phyloP scores from a whole-genome alignment of 2,797 vertebrate genomes.

The Morus bassanus region DNA sequence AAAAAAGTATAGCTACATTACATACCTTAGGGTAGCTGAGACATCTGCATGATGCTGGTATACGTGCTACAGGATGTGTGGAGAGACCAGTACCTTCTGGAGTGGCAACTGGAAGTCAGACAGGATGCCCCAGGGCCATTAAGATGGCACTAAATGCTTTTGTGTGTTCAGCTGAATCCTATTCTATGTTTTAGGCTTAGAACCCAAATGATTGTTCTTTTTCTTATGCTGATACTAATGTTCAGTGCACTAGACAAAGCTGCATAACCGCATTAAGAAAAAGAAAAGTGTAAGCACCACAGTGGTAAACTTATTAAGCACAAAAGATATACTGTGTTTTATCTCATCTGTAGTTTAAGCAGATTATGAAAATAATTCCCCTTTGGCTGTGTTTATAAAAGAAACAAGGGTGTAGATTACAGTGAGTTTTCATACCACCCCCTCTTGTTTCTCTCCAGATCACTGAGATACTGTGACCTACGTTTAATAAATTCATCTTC shows the following conservation, averaged over 20 bases:
- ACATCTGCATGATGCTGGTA: not conserved
- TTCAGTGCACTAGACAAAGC: not conserved
- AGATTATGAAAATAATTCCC: not conserved
- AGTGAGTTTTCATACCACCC: not conserved
- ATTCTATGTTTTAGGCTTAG: not conserved
- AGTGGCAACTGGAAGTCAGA: not conserved
- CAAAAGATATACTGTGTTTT: not conserved
- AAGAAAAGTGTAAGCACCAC: not conserved
- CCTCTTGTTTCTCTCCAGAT: slow-evolving; percentile 73
- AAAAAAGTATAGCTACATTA: not conserved
- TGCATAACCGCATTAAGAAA: not conserved
- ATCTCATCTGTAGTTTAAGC: not conserved
- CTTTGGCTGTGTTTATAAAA: not conserved
- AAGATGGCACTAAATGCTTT: not conserved
- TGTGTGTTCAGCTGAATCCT: not conserved
- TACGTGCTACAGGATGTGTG: not conserved
- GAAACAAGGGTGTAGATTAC: not conserved
- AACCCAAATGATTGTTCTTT: not conserved
- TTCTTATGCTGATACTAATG: not conserved
- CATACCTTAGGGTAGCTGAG: not conserved
- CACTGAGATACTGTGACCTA: slow-evolving; percentile 94
- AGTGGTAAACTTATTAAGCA: not conserved
- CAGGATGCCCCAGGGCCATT: not conserved
- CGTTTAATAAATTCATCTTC: slow-evolving; percentile 92
- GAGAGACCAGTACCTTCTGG: not conserved